Evolutionary conservation across 2,888 invertebrate genomes (phyloP), one percentile per base, ranked within the genome.

Genomic region (Rhodophaea formosa): DNA sequence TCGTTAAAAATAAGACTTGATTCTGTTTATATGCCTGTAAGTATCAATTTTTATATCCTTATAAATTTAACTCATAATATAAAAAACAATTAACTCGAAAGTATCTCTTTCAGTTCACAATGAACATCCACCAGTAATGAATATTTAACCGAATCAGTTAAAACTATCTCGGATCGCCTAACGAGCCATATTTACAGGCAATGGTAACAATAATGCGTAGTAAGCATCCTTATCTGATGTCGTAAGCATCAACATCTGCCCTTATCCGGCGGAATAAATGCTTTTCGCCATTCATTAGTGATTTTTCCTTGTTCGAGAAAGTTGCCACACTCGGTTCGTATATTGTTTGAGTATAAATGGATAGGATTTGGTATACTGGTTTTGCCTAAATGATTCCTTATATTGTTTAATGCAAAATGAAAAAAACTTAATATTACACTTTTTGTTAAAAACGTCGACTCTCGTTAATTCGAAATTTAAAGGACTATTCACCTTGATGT

Each of bases 161-260:
- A 35, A 39, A 15, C 47, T 47, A 51, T 51, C 51, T 51, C 12
- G 52, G 55, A 54, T 59, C 60, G 53, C 51, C 53, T 51, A 51
- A 35, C 74, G 69, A 70, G 68, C 71, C 75, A 84, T 85, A 83
- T 84, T 79, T 76, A 78, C 71, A 64, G 72, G 78, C 80, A 83
- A 82, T 82, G 80, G 81, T 79, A 83, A 83, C 77, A 86, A 82
- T 83, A 80, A 83, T 86, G 81, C 75, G 74, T 78, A 72, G 78
- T 67, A 72, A 76, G 65, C 69, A 67, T 81, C 86, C 82, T 82
- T 88, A 89, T 88, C 86, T 83, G 86, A 88, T 86, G 76, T 77
- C 78, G 79, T 79, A 81, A 77, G 74, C 75, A 74, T 76, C 75
- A 79, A 74, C 74, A 77, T 81, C 51, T 51, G 51, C 16, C 77